Evolutionary conservation across 1,140 invertebrate species (phyloP).

Genomic region (Euura lappo): DNA sequence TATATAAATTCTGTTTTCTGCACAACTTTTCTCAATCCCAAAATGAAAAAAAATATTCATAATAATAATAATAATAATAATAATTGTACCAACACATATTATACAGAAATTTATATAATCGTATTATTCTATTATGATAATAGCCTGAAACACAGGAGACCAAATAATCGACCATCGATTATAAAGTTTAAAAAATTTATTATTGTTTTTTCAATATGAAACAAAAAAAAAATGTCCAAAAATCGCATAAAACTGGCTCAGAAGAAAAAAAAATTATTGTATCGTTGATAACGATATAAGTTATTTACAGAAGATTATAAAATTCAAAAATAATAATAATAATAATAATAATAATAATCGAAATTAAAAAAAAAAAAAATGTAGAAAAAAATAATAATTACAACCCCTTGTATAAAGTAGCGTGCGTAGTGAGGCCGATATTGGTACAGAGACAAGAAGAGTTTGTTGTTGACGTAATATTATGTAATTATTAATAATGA

Average conservation of each 20-base stretch:
- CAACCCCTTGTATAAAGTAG: constrained; percentile 36
- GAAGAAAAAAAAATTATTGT: constrained; percentile 23
- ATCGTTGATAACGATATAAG: constrained; percentile 8
- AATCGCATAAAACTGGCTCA: constrained; percentile 48
- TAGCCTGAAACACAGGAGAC: too few relatives aligned
- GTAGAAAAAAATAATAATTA: constrained; percentile 16
- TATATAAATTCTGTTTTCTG: too few relatives aligned
- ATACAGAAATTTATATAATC: background rate
- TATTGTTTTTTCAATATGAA: too few relatives aligned
- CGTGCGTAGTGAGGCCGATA: constrained; percentile 35
- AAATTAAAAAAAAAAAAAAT: background rate
- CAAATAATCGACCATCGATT: too few relatives aligned
- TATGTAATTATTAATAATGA: constrained; percentile 44
- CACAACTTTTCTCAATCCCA: background rate
- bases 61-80: background rate
- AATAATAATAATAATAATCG: constrained; percentile 1
- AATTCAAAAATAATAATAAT: background rate
- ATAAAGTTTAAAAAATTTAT: too few relatives aligned
- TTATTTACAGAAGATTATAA: background rate
- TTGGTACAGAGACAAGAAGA: constrained; percentile 38
- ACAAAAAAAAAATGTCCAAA: constrained; percentile 28
- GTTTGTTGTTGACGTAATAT: constrained; percentile 55
- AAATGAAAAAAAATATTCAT: background rate
- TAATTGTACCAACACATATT: background rate
- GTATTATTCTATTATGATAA: too few relatives aligned